Base-by-base conservation (phyloP, 2,797 vertebrate species). In the Tangara arthus region DNA sequence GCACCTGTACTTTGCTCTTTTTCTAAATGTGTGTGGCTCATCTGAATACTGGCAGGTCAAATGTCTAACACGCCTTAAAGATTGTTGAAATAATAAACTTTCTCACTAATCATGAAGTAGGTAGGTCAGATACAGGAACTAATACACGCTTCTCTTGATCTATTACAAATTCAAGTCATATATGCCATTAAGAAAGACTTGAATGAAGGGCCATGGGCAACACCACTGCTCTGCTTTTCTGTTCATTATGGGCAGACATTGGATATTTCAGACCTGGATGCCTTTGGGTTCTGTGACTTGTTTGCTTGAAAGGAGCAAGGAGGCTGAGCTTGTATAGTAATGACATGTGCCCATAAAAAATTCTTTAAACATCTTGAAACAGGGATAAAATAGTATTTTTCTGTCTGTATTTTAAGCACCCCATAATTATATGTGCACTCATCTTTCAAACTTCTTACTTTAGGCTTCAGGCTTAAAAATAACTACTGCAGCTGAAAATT, bases 391-490 rank as follows among this genome's bases (percentile, higher is more conserved):
- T 88, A 79, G 35, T 90, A 57, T 90, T 86, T 94, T 86, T 89
- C 37, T 69, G 53, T 56, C 32, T 77, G 37, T 63, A 66, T 90
- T 95, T 94, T 89, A 94, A 89, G 85, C 34, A 84, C 13, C n/a
- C 70, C 56, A 13, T 95, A 94, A 84, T 94, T 87, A 88, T 12
- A 60, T 7, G 15, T 49, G 30, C 41, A 32, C 26, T 83, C 44
- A 15, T 60, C 28, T 94, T 93, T 79, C 59, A 73, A 82, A 27
- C 47, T 69, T 70, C 34, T 85, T 91, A 35, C 82, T 93, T 85
- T 30, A 92, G 71, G 57, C 64, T 90, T 70, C 21, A 70, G 63
- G 34, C 69, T 94, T 93, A 84, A 93, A 97, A 94, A 95, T 94
- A 96, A 65, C 41, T 70, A 5, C 27, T 73, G 85, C 41, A 73